Percentiles rank a stretch among this genome's conserved stretches.
These are phyloP conservation scores for Heterocephalus glaber DNA, from an alignment of 2,113 vertebrate genomes.

Conservation along the genomic window DNA sequence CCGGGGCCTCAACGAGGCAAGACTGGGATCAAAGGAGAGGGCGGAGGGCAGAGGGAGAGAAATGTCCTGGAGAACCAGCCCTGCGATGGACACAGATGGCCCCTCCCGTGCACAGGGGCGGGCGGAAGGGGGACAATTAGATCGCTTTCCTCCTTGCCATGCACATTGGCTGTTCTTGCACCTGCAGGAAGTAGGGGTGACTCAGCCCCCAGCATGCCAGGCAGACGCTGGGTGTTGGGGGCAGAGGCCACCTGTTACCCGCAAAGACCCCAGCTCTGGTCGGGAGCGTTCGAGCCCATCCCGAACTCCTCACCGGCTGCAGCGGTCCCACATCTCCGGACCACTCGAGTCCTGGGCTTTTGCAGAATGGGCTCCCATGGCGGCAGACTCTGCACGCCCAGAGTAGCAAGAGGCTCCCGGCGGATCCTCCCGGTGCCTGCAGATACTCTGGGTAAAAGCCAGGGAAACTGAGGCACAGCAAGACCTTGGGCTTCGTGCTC, in stretches of 20 bases:
- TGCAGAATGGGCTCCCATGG: too few species aligned
- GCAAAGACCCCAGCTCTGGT: neutral
- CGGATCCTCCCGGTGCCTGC: too few species aligned
- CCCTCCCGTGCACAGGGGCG: neutral
- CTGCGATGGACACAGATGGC: neutral
- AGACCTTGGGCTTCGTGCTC: too few species aligned
- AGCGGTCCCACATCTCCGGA: neutral
- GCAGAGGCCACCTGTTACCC: neutral
- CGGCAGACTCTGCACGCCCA: too few species aligned
- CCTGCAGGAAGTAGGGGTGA: neutral
- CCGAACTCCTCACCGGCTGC: neutral
- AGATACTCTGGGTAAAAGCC: too few species aligned
- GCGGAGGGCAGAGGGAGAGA: constrained; percentile 25
- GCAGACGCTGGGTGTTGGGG: neutral
- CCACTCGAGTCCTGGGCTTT: neutral
- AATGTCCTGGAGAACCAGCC: neutral
- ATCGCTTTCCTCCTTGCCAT: too few species aligned
- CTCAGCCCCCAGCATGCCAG: too few species aligned
- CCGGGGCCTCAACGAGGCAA: constrained; percentile 95
- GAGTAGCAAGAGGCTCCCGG: too few species aligned
- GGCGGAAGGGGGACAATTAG: neutral
- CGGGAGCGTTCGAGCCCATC: neutral
- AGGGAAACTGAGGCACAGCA: too few species aligned
- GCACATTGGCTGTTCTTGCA: too few species aligned
- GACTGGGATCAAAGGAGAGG: constrained; percentile 93